A percentile compares a stretch with the other conserved stretches of the same genome.
These are phyloP conservation scores for Chromoteleia sp. DNA, from an alignment of 2,888 invertebrate species.

Conservation along the genomic window DNA sequence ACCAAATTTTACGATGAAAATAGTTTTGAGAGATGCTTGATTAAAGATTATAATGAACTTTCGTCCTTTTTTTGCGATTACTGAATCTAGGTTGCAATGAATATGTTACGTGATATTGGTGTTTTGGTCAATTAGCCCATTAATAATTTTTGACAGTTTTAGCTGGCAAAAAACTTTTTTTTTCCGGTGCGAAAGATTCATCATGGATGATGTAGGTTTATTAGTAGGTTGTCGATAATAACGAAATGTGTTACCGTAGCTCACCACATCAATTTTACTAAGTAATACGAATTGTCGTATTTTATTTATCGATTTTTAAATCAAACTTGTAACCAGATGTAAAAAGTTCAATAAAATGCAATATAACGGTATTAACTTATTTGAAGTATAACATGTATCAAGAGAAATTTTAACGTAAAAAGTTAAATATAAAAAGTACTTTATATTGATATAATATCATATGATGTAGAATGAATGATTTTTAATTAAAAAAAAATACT, in stretches of 20 bases:
- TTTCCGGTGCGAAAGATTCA: background rate
- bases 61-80: background rate
- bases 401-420: no score
- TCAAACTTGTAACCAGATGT: no score
- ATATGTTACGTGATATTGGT: background rate
- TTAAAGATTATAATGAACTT: background rate
- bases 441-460: no score
- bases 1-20: no score
- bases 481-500: no score
- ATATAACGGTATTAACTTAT: no score
- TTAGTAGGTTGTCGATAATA: conserved; percentile 9
- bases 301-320: no score
- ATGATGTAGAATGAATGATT: no score
- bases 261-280: background rate
- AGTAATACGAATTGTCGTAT: background rate
- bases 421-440: no score
- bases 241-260: background rate
- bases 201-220: conserved; percentile 4
- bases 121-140: conserved; percentile 2
- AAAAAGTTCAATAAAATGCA: no score
- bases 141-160: conserved; percentile 11
- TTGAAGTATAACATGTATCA: no score
- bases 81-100: background rate
- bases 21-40: background rate
- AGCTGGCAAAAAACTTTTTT: background rate